Evolutionary conservation across 2,113 vertebrate species (phyloP).

Genomic region (Pantherophis guttatus): DNA sequence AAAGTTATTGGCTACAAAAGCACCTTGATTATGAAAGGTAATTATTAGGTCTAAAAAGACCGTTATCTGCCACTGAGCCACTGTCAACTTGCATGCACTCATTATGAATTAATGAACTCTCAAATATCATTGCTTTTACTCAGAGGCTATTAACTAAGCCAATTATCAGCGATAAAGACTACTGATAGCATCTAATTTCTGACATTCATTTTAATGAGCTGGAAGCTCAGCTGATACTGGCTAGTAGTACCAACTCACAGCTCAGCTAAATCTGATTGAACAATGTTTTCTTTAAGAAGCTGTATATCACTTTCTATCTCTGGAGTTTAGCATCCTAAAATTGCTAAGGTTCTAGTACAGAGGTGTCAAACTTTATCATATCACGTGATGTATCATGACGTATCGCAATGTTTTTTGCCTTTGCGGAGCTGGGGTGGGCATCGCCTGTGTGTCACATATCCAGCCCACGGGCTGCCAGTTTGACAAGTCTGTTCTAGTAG

Average conservation of each 20-base stretch:
- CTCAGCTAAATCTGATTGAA: background rate
- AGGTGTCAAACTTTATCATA: too few relatives aligned
- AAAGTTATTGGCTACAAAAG: background rate
- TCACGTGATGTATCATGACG: too few relatives aligned
- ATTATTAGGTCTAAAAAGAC: background rate
- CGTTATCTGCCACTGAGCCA: background rate
- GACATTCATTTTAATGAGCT: background rate
- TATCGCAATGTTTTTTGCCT: too few relatives aligned
- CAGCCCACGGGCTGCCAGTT: too few relatives aligned
- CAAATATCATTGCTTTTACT: constrained; percentile 1
- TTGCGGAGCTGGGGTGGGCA: too few relatives aligned
- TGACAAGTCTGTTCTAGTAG: background rate
- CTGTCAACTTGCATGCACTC: background rate
- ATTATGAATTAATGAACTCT: background rate
- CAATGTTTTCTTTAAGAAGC: background rate
- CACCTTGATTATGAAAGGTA: background rate
- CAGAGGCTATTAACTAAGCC: background rate
- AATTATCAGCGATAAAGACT: background rate
- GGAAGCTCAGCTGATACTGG: background rate
- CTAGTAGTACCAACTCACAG: background rate
- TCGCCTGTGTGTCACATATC: too few relatives aligned
- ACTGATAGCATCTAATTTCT: background rate
- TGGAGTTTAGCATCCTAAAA: background rate
- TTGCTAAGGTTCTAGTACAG: background rate
- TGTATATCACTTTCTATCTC: background rate